Conservation (phyloP, 2,797 vertebrate species). For the Gallinago nigripennis region DNA sequence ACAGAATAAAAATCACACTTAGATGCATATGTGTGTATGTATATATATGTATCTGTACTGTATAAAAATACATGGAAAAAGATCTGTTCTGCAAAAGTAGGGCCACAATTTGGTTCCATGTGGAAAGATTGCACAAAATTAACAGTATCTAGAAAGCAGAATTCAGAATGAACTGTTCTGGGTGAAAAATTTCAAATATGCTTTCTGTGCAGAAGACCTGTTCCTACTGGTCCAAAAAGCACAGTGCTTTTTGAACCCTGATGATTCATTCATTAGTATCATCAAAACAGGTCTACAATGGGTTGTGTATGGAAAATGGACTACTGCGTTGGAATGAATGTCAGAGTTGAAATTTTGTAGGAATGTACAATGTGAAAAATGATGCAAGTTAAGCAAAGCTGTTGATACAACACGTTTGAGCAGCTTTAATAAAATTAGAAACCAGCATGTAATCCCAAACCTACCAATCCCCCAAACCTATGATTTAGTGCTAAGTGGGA, state of each 20-base stretch:
- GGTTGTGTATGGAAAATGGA: background rate
- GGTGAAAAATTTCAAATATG: background rate
- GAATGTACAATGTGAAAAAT: background rate
- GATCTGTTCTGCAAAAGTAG: background rate
- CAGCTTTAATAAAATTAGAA: background rate
- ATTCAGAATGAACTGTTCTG: background rate
- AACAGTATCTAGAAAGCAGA: background rate
- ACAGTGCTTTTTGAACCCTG: background rate
- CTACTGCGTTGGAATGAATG: background rate
- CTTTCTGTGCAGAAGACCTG: background rate
- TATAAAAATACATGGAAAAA: background rate
- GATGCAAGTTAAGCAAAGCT: background rate
- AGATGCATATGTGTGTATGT: background rate
- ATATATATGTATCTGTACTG: background rate
- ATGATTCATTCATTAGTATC: background rate
- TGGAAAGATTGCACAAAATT: background rate
- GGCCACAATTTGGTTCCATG: background rate
- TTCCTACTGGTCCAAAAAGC: background rate
- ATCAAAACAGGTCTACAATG: background rate
- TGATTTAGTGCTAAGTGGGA: background rate
- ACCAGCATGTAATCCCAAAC: background rate
- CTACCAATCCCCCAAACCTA: background rate
- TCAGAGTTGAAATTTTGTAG: background rate
- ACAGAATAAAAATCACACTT: background rate
- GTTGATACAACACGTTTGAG: background rate